These are phyloP conservation scores for Chanos chanos DNA, from an alignment of 2,797 vertebrate species.

Conservation along the genomic window DNA sequence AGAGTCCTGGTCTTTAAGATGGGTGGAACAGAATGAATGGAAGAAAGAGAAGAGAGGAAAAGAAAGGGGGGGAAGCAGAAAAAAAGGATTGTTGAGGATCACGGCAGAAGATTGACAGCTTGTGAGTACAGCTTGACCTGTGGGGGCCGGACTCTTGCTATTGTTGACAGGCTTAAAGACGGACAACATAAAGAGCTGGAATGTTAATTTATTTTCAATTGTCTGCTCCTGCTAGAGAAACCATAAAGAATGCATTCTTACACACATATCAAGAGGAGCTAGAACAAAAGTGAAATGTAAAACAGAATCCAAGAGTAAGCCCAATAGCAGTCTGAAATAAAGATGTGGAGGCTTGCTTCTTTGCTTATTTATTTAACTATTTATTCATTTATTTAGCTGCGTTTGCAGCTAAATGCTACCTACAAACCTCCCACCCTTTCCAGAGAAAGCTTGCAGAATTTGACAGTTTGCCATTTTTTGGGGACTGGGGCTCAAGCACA, in stretches of 20 bases:
- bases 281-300: constrained; percentile 62
- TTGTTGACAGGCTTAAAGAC: constrained; percentile 68
- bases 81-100: constrained; percentile 64
- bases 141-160: constrained; percentile 66
- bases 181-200: constrained; percentile 73
- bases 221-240: constrained; percentile 54
- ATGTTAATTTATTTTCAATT: constrained; percentile 84
- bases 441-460: background rate
- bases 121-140: constrained; percentile 75
- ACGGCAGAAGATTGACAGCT: constrained; percentile 70
- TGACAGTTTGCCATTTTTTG: background rate
- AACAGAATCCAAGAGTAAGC: constrained; percentile 56
- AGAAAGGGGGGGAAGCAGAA: constrained; percentile 58
- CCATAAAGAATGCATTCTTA: constrained; percentile 73
- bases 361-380: background rate
- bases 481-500: too few relatives aligned
- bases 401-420: too few relatives aligned
- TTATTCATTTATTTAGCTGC: too few relatives aligned
- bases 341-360: constrained; percentile 32
- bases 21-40: constrained; percentile 64
- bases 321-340: constrained; percentile 57
- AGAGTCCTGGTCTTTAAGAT: constrained; percentile 36
- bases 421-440: background rate
- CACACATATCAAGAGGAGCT: constrained; percentile 72
- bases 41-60: constrained; percentile 43